phyloP scores from a whole-genome alignment of 2,797 vertebrate genomes.

The Galaxias olidus region DNA sequence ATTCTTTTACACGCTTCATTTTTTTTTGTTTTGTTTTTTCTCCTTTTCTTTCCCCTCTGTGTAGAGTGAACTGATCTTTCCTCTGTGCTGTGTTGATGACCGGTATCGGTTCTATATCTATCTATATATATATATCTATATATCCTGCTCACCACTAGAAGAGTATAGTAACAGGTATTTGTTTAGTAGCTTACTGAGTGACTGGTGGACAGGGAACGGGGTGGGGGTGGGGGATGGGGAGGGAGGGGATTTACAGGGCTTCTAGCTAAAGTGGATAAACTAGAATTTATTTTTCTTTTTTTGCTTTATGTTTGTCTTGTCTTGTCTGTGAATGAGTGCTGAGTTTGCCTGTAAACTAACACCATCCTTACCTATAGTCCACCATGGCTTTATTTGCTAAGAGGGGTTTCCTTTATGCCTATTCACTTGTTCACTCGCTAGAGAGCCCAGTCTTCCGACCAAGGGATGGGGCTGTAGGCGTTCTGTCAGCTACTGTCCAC shows the following conservation, averaged over 20 bases:
- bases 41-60: conserved; percentile 76
- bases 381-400: conserved; percentile 40
- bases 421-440: conserved; percentile 42
- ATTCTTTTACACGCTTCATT: conserved; percentile 46
- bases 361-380: conserved; percentile 24
- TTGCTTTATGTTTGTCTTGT: conserved; percentile 40
- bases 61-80: conserved; percentile 88
- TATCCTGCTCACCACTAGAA: conserved; percentile 88
- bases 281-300: conserved; percentile 13
- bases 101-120: conserved; percentile 92
- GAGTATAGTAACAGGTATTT: conserved; percentile 83
- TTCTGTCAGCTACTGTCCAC: conserved; percentile 13
- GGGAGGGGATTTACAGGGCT: conserved; percentile 27
- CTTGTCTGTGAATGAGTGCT: conserved; percentile 41
- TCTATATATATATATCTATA: conserved; percentile 55
- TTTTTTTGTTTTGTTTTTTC: conserved; percentile 40
- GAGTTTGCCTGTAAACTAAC: conserved; percentile 51
- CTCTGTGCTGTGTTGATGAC: conserved; percentile 86
- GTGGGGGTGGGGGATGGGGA: conserved; percentile 11
- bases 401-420: conserved; percentile 42
- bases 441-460: conserved; percentile 59
- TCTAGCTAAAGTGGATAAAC: conserved; percentile 38
- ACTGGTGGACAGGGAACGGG: conserved; percentile 77
- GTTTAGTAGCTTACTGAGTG: conserved; percentile 81
- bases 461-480: conserved; percentile 31